Evolutionary conservation across 2,797 vertebrate genomes (phyloP), one percentile per base, ranked within the genome.

Genomic region (Enteromius mattozi): DNA sequence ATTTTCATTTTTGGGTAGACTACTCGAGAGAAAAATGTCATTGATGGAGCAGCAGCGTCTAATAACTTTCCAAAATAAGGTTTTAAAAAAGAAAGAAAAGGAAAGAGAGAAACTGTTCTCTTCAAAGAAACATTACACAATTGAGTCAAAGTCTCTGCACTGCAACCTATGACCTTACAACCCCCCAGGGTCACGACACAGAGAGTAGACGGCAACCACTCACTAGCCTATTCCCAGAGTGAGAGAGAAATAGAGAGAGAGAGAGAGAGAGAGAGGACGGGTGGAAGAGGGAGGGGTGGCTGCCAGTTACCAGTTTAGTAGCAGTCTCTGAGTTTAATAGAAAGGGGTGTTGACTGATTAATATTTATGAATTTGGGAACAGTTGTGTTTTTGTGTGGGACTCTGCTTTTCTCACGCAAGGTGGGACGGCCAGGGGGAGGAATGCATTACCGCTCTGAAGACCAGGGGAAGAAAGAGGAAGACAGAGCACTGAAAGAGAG

Each of bases 291-390:
- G 63, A 80, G 59, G 76, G 65, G 78, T 51, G 70, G 75, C 75
- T 85, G 81, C 69, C 86, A 82, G 87, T 88, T 89, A 87, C 83
- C 80, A 88, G 84, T 88, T 88, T 87, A 87, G 78, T 86, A 87
- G 88, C 78, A 81, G 70, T 85, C 72, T 85, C 83, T 47, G 82
- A 82, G 86, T 84, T 88, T 86, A 91, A 91, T 90, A 85, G 88
- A 88, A 88, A 91, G 86, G 88, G 88, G 91, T 89, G 91, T 91
- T 89, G 90, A 90, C 91, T 91, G 85, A 92, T 92, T 91, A 91
- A 92, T 92, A 92, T 92, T 90, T 89, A 92, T 92, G 91, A 91
- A 92, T 91, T 90, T 87, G 86, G 89, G 89, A 91, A 90, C 90
- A 91, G 89, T 92, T 90, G 83, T 89, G 91, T 89, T 91, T 91